Evolutionary conservation across 2,888 invertebrate genomes (phyloP).

Genomic region (Melanophora roralis): DNA sequence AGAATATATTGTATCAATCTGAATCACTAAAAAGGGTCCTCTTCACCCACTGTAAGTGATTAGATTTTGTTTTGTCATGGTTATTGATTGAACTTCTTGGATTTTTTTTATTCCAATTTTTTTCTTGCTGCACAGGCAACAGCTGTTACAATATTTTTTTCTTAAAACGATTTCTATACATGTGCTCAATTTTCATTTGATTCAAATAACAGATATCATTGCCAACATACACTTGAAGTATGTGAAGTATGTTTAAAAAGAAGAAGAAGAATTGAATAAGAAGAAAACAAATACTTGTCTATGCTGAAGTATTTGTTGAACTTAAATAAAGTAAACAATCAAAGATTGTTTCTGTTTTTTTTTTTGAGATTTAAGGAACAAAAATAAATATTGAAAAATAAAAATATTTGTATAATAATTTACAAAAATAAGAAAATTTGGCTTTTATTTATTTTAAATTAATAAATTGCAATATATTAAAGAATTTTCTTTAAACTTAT

Average conservation of each 20-base stretch:
- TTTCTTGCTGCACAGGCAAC: neutral
- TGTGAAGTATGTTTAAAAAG: neutral
- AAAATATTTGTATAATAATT: too few relatives aligned
- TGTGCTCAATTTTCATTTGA: neutral
- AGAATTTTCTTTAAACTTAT: too few relatives aligned
- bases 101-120: neutral
- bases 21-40: constrained; percentile 1
- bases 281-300: constrained; percentile 12
- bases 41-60: neutral
- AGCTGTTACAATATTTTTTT: constrained; percentile 30
- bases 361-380: too few relatives aligned
- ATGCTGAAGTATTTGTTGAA: neutral
- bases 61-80: neutral
- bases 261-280: neutral
- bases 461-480: too few relatives aligned
- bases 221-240: neutral
- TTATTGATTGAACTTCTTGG: constrained; percentile 4
- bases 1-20: neutral
- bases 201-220: constrained; percentile 31
- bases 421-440: too few relatives aligned
- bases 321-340: neutral
- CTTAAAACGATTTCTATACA: neutral
- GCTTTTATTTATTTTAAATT: too few relatives aligned
- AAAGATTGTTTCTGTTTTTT: neutral
- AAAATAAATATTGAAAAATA: too few relatives aligned